Conservation (phyloP, 2,888 invertebrate genomes). For the Vanessa cardui region DNA sequence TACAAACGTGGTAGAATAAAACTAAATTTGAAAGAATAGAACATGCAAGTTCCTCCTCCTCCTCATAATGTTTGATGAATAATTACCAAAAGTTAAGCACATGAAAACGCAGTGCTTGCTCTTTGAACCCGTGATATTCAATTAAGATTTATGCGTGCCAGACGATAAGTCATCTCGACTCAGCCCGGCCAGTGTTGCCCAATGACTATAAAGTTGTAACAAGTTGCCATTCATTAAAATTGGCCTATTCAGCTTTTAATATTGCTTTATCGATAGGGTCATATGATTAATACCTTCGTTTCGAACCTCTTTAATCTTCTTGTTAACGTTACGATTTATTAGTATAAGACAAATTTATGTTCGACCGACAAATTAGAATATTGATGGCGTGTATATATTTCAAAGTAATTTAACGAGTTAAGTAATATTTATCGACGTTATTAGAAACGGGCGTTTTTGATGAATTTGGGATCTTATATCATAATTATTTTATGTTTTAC, state of each 20-base stretch:
- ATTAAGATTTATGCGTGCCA: too few species aligned
- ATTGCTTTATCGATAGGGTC: constrained; percentile 16
- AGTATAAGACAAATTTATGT: constrained; percentile 39
- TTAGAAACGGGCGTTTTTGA: neutral
- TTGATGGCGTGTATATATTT: constrained; percentile 31
- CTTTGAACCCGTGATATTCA: too few species aligned
- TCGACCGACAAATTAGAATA: constrained; percentile 41
- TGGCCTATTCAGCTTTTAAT: constrained; percentile 21
- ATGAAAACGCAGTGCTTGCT: too few species aligned
- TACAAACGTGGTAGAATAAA: too few species aligned
- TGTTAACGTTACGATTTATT: constrained; percentile 36
- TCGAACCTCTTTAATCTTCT: constrained; percentile 33
- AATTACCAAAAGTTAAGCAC: too few species aligned
- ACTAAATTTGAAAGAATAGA: too few species aligned
- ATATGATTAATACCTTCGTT: constrained; percentile 38
- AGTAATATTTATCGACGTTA: constrained; percentile 14
- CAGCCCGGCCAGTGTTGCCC: too few species aligned
- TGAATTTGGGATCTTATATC: neutral
- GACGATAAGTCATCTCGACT: too few species aligned
- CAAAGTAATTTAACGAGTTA: constrained; percentile 22
- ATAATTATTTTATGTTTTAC: neutral
- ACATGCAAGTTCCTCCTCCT: too few species aligned
- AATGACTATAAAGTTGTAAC: neutral
- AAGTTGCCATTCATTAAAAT: constrained; percentile 12
- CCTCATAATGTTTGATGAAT: too few species aligned